Percentiles rank a stretch among this genome's conserved stretches.
Conservation (phyloP, 2,113 vertebrate species). For the Mungos mungo region DNA sequence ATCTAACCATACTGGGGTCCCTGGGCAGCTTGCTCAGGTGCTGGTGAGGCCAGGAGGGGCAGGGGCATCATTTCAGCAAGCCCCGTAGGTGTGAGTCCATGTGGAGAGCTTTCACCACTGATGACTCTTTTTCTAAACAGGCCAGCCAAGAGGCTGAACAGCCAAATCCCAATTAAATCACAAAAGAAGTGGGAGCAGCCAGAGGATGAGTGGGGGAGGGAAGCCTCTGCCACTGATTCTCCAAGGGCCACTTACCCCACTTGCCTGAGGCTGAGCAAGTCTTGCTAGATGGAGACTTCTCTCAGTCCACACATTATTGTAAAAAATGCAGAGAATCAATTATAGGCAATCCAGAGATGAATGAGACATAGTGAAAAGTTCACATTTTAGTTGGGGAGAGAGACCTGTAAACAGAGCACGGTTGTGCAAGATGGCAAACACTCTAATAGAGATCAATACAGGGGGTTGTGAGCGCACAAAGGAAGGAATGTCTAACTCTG, state of each 20-base stretch:
- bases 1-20: background rate
- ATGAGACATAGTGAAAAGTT: background rate
- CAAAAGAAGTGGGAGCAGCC: constrained; percentile 23
- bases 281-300: background rate
- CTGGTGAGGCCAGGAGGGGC: background rate
- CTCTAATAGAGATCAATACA: background rate
- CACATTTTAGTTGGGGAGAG: background rate
- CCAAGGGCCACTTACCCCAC: background rate
- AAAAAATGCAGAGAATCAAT: background rate
- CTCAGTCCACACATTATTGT: background rate
- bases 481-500: background rate
- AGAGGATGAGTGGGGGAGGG: background rate
- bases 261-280: background rate
- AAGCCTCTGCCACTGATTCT: background rate
- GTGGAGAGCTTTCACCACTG: background rate
- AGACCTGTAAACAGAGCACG: background rate
- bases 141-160: constrained; percentile 35
- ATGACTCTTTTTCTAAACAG: constrained; percentile 14
- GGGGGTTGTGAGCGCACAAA: accelerated
- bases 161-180: constrained; percentile 55
- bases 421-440: background rate
- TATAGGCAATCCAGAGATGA: background rate
- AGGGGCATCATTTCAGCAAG: background rate
- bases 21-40: constrained; percentile 18
- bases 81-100: background rate